Evolutionary conservation across 2,113 vertebrate species (phyloP).

Genomic region (Sus scrofa): T2T-Sscrofa CM000817.6:109768501-109769000

Average conservation of each 20-base stretch:
- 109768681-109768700: background rate
- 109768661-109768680: background rate
- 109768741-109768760: background rate
- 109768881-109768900: background rate
- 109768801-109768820: background rate
- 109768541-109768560: background rate
- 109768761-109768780: background rate
- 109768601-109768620: constrained; percentile 4
- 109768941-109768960: background rate
- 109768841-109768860: background rate
- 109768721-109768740: constrained; percentile 28
- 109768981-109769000: background rate
- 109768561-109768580: background rate
- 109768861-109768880: background rate
- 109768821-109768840: background rate
- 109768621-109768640: background rate
- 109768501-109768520: background rate
- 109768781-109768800: background rate
- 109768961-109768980: background rate
- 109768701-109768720: background rate
- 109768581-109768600: background rate
- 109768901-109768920: background rate
- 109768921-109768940: fast-evolving
- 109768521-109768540: background rate
- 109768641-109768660: background rate